phyloP scores from a whole-genome alignment of 2,113 vertebrate genomes.

The Sigmodon hispidus region DNA sequence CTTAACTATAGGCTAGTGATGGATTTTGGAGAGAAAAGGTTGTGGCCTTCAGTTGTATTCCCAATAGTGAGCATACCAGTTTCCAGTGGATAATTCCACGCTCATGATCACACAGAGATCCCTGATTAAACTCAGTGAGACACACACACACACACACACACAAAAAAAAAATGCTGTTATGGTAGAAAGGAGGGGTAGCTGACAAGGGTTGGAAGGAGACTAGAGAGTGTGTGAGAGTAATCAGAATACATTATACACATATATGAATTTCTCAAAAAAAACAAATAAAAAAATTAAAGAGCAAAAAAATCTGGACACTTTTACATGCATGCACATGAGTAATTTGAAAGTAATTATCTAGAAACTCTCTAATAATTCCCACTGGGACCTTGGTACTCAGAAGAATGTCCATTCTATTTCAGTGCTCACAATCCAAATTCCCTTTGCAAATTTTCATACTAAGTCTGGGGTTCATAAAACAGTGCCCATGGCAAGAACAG shows the following conservation, averaged over 20 bases:
- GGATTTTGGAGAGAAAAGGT: neutral
- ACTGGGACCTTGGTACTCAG: neutral
- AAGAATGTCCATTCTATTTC: neutral
- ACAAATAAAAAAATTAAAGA: neutral
- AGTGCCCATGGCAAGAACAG: neutral
- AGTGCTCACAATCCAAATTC: neutral
- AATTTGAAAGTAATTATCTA: neutral
- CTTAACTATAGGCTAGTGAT: neutral
- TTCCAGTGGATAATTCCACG: no score
- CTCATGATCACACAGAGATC: neutral
- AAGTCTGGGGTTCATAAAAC: neutral
- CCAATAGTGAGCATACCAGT: neutral
- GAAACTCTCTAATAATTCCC: constrained; percentile 39
- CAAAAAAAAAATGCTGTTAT: neutral
- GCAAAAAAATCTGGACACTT: neutral
- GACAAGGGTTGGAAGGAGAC: neutral
- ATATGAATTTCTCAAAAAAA: neutral
- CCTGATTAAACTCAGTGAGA: neutral
- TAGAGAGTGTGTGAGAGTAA: neutral
- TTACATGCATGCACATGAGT: neutral
- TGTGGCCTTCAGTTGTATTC: neutral
- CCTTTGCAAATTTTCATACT: constrained; percentile 6
- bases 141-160: no score
- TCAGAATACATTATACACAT: neutral
- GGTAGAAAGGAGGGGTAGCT: no score